phyloP scores from a whole-genome alignment of 2,888 invertebrate species.

The Ommatoiulus sabulosus region DNA sequence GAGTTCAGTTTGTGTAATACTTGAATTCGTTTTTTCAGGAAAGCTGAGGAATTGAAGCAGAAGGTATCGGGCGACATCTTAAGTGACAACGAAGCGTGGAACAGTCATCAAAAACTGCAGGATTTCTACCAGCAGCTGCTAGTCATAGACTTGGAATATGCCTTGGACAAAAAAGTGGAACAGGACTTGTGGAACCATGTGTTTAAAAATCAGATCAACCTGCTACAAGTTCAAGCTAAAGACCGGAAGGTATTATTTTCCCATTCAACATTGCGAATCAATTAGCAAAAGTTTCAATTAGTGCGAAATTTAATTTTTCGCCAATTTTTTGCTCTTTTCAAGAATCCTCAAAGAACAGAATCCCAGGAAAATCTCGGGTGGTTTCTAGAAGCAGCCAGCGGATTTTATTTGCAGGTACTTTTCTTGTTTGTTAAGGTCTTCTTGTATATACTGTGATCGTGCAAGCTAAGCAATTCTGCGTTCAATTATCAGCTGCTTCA shows the following conservation, averaged over 20 bases:
- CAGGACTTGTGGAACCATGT: conserved; percentile 90
- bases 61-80: conserved; percentile 71
- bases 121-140: conserved; percentile 81
- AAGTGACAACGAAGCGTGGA: conserved; percentile 71
- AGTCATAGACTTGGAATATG: conserved; percentile 85
- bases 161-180: conserved; percentile 88
- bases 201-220: conserved; percentile 87
- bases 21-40: conserved; percentile 69
- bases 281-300: not conserved
- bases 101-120: conserved; percentile 69
- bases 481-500: conserved; percentile 75
- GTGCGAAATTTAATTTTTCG: not conserved
- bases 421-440: not conserved
- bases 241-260: conserved; percentile 78
- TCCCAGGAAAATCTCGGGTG: conserved; percentile 82
- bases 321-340: conserved; percentile 63
- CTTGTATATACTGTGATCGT: not conserved
- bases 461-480: not conserved
- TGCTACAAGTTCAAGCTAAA: conserved; percentile 80
- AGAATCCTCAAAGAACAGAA: conserved; percentile 81
- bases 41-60: conserved; percentile 80
- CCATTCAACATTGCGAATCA: not conserved
- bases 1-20: too few relatives aligned
- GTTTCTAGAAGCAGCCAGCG: conserved; percentile 86
- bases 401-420: conserved; percentile 79